These are phyloP conservation scores for Xanthia togata DNA, from an alignment of 2,888 invertebrate genomes.

Conservation along the genomic window DNA sequence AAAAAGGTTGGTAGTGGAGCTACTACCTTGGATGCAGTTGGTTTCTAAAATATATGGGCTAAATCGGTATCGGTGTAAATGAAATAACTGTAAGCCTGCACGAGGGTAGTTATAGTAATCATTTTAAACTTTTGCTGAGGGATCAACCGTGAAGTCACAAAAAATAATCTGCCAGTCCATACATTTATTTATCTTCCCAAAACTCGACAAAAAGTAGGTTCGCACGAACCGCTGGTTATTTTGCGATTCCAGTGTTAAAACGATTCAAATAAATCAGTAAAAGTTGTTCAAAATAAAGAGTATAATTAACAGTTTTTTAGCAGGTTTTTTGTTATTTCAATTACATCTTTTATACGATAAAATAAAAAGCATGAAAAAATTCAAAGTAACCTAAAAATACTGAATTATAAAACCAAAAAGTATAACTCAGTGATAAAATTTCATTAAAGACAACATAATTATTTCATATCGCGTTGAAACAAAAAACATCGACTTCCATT, in stretches of 20 bases:
- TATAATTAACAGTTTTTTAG: no score
- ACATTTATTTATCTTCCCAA: not conserved
- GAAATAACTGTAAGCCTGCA: not conserved
- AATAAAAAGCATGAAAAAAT: not conserved
- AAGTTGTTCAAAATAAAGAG: no score
- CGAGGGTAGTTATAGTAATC: no score
- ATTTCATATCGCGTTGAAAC: not conserved
- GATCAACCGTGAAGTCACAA: not conserved
- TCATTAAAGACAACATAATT: not conserved
- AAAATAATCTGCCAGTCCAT: not conserved
- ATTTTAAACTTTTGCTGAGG: not conserved
- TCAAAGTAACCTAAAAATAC: not conserved
- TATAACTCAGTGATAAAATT: not conserved
- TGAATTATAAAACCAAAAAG: not conserved
- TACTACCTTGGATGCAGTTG: not conserved
- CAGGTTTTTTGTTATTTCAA: no score
- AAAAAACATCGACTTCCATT: constrained; percentile 7
- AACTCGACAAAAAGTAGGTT: not conserved
- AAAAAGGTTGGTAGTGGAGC: no score
- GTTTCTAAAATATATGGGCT: not conserved
- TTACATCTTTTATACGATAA: not conserved
- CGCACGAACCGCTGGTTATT: not conserved
- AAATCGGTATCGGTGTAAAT: not conserved
- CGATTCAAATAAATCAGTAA: no score
- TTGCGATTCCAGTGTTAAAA: not conserved